phyloP scores from a whole-genome alignment of 2,888 invertebrate genomes.

The Punctoribates punctum region DNA sequence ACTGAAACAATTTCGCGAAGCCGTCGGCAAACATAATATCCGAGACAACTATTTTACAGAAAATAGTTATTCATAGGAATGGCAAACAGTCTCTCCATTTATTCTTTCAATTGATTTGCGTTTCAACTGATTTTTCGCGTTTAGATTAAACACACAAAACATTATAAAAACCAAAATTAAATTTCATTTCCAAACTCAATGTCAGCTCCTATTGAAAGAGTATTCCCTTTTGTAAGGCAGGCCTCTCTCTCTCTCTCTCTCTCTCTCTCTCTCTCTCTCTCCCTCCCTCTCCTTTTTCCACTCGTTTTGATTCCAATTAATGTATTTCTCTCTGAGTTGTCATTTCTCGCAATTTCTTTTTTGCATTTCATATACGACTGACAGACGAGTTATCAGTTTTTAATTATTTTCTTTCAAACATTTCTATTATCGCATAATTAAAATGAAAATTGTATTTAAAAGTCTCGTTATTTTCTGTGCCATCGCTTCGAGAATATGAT shows the following conservation, averaged over 20 bases:
- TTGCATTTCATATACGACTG: neutral
- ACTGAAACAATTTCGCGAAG: slow-evolving; percentile 16
- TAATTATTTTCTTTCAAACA: slow-evolving; percentile 25
- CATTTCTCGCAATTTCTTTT: neutral
- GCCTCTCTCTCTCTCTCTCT: neutral
- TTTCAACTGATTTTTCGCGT: neutral
- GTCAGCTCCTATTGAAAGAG: neutral
- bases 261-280: neutral
- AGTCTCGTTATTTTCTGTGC: neutral
- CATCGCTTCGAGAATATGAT: neutral
- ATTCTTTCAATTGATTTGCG: neutral
- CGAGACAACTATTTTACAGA: neutral
- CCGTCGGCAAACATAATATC: neutral
- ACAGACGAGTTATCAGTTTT: slow-evolving; percentile 22
- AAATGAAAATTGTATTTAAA: neutral
- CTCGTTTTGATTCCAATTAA: slow-evolving; percentile 15
- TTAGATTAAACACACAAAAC: neutral
- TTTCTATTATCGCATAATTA: slow-evolving; percentile 20
- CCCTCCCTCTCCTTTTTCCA: neutral
- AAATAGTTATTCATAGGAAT: neutral
- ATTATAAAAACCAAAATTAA: slow-evolving; percentile 11
- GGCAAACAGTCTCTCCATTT: neutral
- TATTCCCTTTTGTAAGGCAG: no score
- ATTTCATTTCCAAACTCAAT: slow-evolving; percentile 25
- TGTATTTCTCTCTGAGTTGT: neutral